Percentiles rank a stretch among this genome's conserved stretches.
Conservation (phyloP, 1,140 invertebrate genomes). For the Mylabris phalerata region DNA sequence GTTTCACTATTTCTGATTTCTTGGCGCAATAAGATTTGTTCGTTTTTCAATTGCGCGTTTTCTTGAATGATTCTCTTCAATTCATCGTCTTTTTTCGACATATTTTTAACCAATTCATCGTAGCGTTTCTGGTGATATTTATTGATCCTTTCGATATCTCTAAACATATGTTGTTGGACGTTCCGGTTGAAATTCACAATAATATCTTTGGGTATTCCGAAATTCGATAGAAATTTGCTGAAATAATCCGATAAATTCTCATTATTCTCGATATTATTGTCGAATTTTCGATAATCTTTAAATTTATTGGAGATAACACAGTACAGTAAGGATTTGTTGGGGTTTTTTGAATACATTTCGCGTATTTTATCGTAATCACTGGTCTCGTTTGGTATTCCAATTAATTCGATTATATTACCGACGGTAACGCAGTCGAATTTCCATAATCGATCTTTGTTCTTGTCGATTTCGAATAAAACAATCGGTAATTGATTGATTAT, state of each 20-base stretch:
- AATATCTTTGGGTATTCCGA: too few relatives aligned
- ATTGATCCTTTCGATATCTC: too few relatives aligned
- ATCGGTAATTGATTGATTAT: conserved; percentile 35
- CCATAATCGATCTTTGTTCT: background rate
- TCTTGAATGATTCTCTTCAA: background rate
- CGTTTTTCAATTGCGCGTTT: background rate
- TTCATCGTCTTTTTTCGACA: background rate
- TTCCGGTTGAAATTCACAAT: too few relatives aligned
- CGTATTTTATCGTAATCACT: conserved; percentile 15
- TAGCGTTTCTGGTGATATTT: background rate
- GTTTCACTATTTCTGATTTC: background rate
- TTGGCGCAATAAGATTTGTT: background rate
- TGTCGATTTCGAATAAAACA: conserved; percentile 1
- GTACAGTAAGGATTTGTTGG: conserved; percentile 10
- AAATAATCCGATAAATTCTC: background rate
- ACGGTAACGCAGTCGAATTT: conserved; percentile 21
- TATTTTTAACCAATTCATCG: background rate
- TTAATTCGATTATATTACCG: conserved; percentile 25
- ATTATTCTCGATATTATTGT: background rate
- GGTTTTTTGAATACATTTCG: conserved; percentile 17
- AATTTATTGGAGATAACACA: conserved; percentile 13
- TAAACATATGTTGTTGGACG: too few relatives aligned
- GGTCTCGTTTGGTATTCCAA: conserved; percentile 23
- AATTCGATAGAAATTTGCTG: background rate
- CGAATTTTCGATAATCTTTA: background rate